Evolutionary conservation across 2,888 invertebrate genomes (phyloP), one percentile per base, ranked within the genome.

Genomic region (Baronia brevicornis): DNA sequence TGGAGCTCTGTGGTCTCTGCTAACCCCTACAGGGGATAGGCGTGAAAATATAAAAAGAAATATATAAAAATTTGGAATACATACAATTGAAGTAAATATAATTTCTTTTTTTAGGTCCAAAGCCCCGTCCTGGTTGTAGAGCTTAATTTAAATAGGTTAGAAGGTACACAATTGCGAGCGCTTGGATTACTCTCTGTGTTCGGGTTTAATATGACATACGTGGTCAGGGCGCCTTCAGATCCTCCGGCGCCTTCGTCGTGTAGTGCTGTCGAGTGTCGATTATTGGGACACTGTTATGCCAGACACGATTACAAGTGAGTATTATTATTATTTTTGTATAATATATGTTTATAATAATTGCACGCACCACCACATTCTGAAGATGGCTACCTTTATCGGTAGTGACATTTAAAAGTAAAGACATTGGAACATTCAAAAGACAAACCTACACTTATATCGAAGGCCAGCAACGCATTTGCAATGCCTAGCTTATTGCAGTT

Each of bases 161-260:
- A 94, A 60, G 93, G 93, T 4, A 91, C 93, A 14, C 95, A 96
- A 73, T 82, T 96, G 34, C 85, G 96, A 3, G 95, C 94, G 0
- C 78, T 94, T 42, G 89, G 91, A 33, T 86, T 96, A 14, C 84
- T 96, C 39, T 91, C 95, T 41, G 94, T 95, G 20, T 95, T 92
- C 61, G 96, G 96, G 6, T 96, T 97, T 80, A 96, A 97, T 77
- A 90, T 96, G 52, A 96, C 96, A 12, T 96, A 96, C 65, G 94
- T 95, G 60, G 90, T 95, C 46, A 60, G 73, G 37, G 64, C 60
- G 0, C 71, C 73, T 1, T 58, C 68, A 2, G 86, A 86, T 30
- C 72, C 85, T n/a, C 74, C 80, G 3, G 79, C 68, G 2, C 80
- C 74, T 1, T 75, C 86, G 25, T 88, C 91, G 10, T 96, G 96